Conservation (phyloP, 2,113 vertebrate genomes). For the Poicephalus meyeri region DNA sequence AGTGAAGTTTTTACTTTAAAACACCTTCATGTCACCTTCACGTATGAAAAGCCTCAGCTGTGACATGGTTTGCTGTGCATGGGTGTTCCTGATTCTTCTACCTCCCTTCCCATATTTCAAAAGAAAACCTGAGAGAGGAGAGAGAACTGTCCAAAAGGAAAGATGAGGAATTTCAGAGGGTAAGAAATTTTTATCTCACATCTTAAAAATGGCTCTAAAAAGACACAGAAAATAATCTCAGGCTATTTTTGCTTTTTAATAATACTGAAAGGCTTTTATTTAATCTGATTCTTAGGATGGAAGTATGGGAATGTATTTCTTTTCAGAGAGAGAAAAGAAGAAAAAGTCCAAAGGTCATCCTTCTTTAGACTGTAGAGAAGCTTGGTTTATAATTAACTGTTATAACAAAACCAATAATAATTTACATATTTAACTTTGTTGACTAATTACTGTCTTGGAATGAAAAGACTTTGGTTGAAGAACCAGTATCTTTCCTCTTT, state of each 20-base stretch:
- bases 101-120: neutral
- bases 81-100: neutral
- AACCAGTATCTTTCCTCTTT: neutral
- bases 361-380: neutral
- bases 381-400: neutral
- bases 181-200: neutral
- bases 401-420: neutral
- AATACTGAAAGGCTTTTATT: neutral
- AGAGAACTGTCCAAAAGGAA: neutral
- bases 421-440: neutral
- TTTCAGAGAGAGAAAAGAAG: neutral
- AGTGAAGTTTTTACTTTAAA: neutral
- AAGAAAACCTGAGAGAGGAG: neutral
- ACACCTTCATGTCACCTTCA: neutral
- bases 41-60: neutral
- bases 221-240: neutral
- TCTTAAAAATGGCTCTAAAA: neutral
- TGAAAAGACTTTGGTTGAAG: neutral
- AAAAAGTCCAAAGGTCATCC: neutral
- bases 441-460: neutral
- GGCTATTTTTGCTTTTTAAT: neutral
- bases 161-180: neutral
- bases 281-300: neutral
- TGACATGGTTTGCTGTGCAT: neutral
- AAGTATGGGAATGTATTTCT: neutral